Base-by-base conservation (phyloP, 2,888 invertebrate genomes). In the Eristalis tenax region DNA sequence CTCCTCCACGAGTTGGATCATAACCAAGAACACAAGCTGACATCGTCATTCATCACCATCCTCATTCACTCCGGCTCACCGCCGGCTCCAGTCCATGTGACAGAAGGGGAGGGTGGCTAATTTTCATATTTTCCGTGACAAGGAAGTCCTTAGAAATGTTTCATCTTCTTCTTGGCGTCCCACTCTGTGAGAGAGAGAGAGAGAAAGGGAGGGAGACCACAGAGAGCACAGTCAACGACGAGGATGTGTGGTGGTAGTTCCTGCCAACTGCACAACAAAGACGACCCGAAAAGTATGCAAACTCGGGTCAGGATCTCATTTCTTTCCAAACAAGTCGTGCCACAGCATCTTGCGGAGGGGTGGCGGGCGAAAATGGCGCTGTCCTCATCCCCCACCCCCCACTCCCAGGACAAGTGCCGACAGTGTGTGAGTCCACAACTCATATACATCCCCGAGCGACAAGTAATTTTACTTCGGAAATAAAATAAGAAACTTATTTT, bases 81-180 rank as follows among this genome's bases (percentile, higher is more conserved):
- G 10, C 11, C 38, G 38, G 38, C 13, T 13, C 38, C 38, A 8
- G 13, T 76, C 69, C 76, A 32, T 82, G 56, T 82, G 85, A 77
- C 77, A 74, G 26, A 18, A n/a, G 18, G 50, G 18, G 65, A 70
- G 64, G 76, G 22, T 59, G 76, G 91, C 89, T 91, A 90, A 92
- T 92, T 92, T 91, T 90, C 90, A 92, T 92, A 92, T 92, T 91
- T 92, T 90, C 88, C 91, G 91, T 92, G 92, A 92, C 91, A 91
- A 90, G 91, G 89, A 90, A 90, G 89, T 90, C 88, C 89, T 89
- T 89, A 90, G 88, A 89, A 88, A 88, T 89, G 63, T 38, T 68
- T 73, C 35, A 56, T 64, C 28, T 80, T 75, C 38, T 23, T 50
- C 66, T 68, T 57, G 26, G 57, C 40, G 5, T 56, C 6, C 18